Base-by-base conservation (phyloP, 2,888 invertebrate species). In the Melangyna quadrimaculata region DNA sequence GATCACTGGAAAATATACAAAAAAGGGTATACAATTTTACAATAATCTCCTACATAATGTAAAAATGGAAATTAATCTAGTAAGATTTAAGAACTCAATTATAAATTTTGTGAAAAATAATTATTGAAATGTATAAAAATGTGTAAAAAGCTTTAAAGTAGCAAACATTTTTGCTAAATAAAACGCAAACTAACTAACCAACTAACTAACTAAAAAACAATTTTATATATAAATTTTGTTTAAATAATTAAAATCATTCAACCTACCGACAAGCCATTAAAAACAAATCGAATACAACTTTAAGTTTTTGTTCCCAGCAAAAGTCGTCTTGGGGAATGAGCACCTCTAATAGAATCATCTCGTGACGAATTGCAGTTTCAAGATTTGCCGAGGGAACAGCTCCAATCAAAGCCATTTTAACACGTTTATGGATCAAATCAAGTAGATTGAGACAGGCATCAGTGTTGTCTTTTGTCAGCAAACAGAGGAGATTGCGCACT, bases 241-340 rank as follows among this genome's bases (percentile, higher is more conserved):
- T 8, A n/a, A 32, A 37, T 22, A 24, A 22, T 48, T 9, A 22
- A 37, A 1, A 24, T 17, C 37, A 12, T 57, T 45, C 1, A 22
- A 88, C 90, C 88, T 82, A 92, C 90, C 94, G 94, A 88, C 95
- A 95, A 5, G 96, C 96, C 92, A 95, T 94, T 73, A 97, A 93
- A 93, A 98, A 98, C 70, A 98, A 93, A 88, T 96, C 95, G 93
- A 98, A 96, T 83, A 98, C 96, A 90, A 97, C 96, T 59, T 97
- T 95, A 0, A 99, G 93, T 89, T 98, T 96, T 86, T 96, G 95
- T 91, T 99, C 98, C 99, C 99, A 99, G 90, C 98, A 98, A 4
- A 96, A 95, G 91, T 99, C 99, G 89, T 98, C 97, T 88, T 97
- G 97, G 88, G 97, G 96, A 2, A 98, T 95, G 57, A 98, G 94